Evolutionary conservation across 30 jellyfish, hydroid and myxozoan genomes (phyloP), one percentile per base, ranked within the genome.

Genomic region (Aurelia aurita): DNA sequence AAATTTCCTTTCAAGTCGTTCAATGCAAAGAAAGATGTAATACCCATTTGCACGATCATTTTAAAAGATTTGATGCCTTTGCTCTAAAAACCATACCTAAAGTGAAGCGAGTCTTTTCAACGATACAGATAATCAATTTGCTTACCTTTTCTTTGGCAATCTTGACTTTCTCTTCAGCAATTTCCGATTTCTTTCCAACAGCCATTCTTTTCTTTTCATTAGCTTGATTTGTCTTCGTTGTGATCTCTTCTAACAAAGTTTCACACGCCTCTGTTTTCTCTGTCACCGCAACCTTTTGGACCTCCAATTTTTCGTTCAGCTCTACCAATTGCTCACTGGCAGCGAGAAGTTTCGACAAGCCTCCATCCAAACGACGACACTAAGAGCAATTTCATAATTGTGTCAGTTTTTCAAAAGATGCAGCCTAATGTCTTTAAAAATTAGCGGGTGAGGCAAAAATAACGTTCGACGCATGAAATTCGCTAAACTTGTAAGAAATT

Each of bases 301-400:
- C 79, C 47, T 90, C 98, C 54, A 93, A 84, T 69, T 93, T 93
- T 45, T 77, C 98, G 75, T 93, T 93, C 82, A 93, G 69, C 58
- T 93, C 98, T 10, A 74, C 97, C 58, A 93, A 59, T 54, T 93
- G 98, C 69, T 93, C 96, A 57, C 98, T 93, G 16, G 98, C 98
- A 31, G 98, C 96, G 9, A 93, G 66, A 64, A 93, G 82, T 59
- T 93, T 93, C 2, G 94, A 82, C 81, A 93, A 78, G 45, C 98
- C 98, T 19, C 98, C 98, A 27, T 93, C 98, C 43, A 93, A 66
- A 3, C 98, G 97, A 39, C 82, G 97, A 84, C 98, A 93, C 98
- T 93, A 51, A 1, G 78, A 69, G n/a, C 53, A 51, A 13, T 27
- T 25, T 19, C 31, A 53, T 18, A n/a, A n/a, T 3, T 49, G 3